Percentiles rank a stretch among this genome's conserved stretches.
Conservation (phyloP, 2,797 vertebrate species). For the Salarias fasciatus region DNA sequence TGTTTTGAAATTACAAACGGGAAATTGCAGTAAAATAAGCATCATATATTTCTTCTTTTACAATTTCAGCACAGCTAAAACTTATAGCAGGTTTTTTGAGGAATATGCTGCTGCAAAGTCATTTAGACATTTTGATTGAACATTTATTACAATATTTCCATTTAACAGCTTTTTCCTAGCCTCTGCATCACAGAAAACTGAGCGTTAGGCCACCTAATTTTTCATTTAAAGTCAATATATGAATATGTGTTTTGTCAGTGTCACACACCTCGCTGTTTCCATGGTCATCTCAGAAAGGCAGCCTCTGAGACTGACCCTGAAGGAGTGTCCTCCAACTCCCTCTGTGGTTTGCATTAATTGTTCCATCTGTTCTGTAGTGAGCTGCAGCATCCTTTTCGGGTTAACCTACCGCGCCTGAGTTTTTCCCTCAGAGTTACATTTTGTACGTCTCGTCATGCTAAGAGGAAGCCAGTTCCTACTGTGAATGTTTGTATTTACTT, state of each 20-base stretch:
- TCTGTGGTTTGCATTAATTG: constrained; percentile 71
- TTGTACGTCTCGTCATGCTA: constrained; percentile 1
- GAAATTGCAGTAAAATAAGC: too few relatives aligned
- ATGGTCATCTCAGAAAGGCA: constrained; percentile 12
- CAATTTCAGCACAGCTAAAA: too few relatives aligned
- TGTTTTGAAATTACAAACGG: too few relatives aligned
- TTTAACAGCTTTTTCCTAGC: too few relatives aligned
- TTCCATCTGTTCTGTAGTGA: constrained; percentile 26
- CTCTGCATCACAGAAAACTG: neutral
- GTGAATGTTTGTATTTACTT: constrained; percentile 25
- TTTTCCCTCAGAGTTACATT: neutral
- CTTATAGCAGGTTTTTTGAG: too few relatives aligned
- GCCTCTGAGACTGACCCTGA: constrained; percentile 3
- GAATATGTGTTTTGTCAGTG: constrained; percentile 31
- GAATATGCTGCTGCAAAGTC: too few relatives aligned
- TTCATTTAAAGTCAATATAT: constrained; percentile 13
- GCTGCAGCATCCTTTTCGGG: neutral
- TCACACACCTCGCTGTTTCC: constrained; percentile 10
- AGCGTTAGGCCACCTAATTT: constrained; percentile 5
- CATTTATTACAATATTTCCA: too few relatives aligned
- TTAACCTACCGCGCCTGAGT: neutral
- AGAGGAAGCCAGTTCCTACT: neutral
- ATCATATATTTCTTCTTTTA: too few relatives aligned
- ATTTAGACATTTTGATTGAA: too few relatives aligned
- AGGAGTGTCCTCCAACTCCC: constrained; percentile 35